Evolutionary conservation across 2,888 invertebrate genomes (phyloP).

Genomic region (Sphaerophoria rueppellii): DNA sequence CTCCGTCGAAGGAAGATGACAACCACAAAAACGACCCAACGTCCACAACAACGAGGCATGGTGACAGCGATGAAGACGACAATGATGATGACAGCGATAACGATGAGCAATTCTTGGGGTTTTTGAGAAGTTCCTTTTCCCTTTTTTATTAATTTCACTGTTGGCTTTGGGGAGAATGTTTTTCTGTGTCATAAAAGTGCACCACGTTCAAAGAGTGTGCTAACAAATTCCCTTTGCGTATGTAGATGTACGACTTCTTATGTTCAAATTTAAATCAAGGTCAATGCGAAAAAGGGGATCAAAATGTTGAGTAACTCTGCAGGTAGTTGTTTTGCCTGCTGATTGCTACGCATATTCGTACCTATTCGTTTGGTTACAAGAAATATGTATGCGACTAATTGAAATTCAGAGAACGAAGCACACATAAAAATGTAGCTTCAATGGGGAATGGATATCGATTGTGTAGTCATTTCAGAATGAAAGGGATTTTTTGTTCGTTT

Average conservation of each 20-base stretch:
- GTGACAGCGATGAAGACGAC: conserved; percentile 45
- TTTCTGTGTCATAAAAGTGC: conserved; percentile 21
- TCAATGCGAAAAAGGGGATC: conserved; percentile 53
- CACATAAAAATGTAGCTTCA: conserved; percentile 21
- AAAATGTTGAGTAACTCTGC: conserved; percentile 23
- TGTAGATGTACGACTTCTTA: conserved; percentile 44
- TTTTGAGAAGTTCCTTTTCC: conserved; percentile 7
- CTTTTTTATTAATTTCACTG: background rate
- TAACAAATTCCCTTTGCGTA: conserved; percentile 58
- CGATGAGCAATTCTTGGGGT: conserved; percentile 19
- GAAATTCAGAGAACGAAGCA: conserved; percentile 31
- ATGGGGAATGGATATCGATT: conserved; percentile 21
- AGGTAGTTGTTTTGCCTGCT: conserved; percentile 9
- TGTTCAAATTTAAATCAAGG: conserved; percentile 55
- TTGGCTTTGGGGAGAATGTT: background rate
- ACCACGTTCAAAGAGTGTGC: conserved; percentile 49
- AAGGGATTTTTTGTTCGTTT: background rate
- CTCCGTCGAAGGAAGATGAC: conserved; percentile 15
- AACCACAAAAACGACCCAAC: background rate
- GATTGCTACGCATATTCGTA: too few species aligned
- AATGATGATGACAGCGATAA: conserved; percentile 63
- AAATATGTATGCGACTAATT: conserved; percentile 15
- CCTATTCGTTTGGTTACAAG: background rate
- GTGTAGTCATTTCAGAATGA: conserved; percentile 31
- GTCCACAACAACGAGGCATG: conserved; percentile 18